Evolutionary conservation across 1,140 invertebrate species (phyloP), one percentile per base, ranked within the genome.

Genomic region (Conus betulinus): DNA sequence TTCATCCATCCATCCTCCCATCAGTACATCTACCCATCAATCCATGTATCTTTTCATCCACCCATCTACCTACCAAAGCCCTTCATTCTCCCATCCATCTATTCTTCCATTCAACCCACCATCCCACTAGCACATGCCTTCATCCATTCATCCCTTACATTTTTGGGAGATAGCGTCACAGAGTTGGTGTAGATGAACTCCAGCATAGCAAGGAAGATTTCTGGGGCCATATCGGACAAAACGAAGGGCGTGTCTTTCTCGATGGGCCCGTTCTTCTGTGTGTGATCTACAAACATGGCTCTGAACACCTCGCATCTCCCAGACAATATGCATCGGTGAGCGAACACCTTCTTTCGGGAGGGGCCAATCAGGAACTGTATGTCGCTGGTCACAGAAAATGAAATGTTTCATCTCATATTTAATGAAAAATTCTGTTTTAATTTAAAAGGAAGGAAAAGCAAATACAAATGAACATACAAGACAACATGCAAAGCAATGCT

Each of bases 341-440:
- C 94, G 91, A 93, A 94, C 79, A 95, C 90, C 27, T 91, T 86
- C 88, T 95, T 94, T 85, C 92, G 90, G 76, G 91, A 91, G 76
- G 93, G 92, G 25, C 94, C 94, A 91, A 95, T 94, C 51, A 94
- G 74, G 87, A 94, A 95, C 86, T 94, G 93, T 0, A 95, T 90
- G 90, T 95, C 94, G 92, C 94, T 94, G 93, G 84, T 92, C 55
- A 94, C 88, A 97, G 88, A 96, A 97, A 84, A 97, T 74, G 67
- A 74, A 27, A 82, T 15, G 27, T 55, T 57, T 23, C 20, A 84
- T 27, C 25, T 67, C 25, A 71, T 52, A 60, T 23, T 84, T 60
- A 6, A 79, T 39, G 53, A 39, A 81, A 39, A n/a, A n/a, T n/a
- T n/a, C n/a, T n/a, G n/a, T n/a, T n/a, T n/a, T n/a, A n/a, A 55